Evolutionary conservation across 1,140 invertebrate genomes (phyloP).

Genomic region (Rhopalosiphum padi): DNA sequence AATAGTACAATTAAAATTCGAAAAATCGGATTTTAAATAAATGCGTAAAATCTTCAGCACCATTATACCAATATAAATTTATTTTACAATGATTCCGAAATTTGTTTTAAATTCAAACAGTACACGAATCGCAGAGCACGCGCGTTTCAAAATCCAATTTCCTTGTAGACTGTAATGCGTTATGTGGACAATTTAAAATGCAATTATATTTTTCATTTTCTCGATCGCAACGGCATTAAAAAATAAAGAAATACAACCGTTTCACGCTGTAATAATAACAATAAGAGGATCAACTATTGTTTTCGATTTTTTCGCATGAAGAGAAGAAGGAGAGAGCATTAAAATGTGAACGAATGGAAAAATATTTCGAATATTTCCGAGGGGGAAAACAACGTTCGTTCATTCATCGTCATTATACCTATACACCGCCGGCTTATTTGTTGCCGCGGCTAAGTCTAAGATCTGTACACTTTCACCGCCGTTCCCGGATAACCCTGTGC

Average conservation of each 20-base stretch:
- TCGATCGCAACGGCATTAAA: neutral
- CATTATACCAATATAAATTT: neutral
- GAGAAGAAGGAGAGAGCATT: neutral
- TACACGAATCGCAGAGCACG: neutral
- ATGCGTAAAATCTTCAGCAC: neutral
- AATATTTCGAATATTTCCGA: neutral
- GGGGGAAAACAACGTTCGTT: neutral
- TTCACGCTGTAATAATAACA: slow-evolving; percentile 22
- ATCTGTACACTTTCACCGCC: neutral
- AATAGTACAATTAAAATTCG: neutral
- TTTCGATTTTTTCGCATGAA: slow-evolving; percentile 19
- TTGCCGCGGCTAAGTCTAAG: neutral
- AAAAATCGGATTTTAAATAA: neutral
- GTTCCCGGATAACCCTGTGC: neutral
- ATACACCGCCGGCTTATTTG: neutral
- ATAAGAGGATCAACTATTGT: slow-evolving; percentile 38
- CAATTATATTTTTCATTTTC: slow-evolving; percentile 38
- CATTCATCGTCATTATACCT: neutral
- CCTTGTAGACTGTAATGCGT: neutral
- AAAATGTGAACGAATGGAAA: neutral
- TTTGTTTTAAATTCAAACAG: slow-evolving; percentile 21
- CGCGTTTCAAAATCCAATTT: neutral
- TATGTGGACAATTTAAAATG: slow-evolving; percentile 32
- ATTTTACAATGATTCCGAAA: slow-evolving; percentile 17
- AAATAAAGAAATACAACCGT: neutral